Conservation (phyloP, 2,888 invertebrate genomes). For the Orthosia cruda region DNA sequence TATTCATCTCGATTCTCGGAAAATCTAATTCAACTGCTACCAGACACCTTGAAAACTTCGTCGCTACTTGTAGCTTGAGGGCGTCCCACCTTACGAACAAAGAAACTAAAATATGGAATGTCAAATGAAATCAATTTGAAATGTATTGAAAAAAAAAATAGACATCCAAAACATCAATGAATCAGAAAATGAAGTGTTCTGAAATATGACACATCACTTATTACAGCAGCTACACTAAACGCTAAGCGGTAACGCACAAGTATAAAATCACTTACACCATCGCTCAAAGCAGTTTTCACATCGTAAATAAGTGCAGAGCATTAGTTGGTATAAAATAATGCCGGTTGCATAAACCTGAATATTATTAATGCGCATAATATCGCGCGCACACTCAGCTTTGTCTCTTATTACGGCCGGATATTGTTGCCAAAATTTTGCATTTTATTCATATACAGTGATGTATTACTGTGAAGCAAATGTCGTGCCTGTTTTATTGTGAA, state of each 20-base stretch:
- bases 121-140: neutral
- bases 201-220: slow-evolving; percentile 20
- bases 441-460: slow-evolving; percentile 71
- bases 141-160: neutral
- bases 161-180: neutral
- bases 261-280: slow-evolving; percentile 32
- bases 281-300: slow-evolving; percentile 48
- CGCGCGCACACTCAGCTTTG: slow-evolving; percentile 74
- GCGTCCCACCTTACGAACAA: too few species aligned
- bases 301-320: slow-evolving; percentile 59
- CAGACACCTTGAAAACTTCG: neutral
- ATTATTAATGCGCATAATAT: slow-evolving; percentile 77
- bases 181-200: neutral
- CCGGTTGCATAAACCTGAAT: slow-evolving; percentile 68
- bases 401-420: slow-evolving; percentile 74
- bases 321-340: slow-evolving; percentile 66
- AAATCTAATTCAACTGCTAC: neutral
- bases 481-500: slow-evolving; percentile 38
- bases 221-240: slow-evolving; percentile 14
- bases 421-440: slow-evolving; percentile 79
- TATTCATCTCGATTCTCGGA: neutral
- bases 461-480: slow-evolving; percentile 52
- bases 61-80: too few species aligned
- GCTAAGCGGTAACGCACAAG: slow-evolving; percentile 4
- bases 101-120: too few species aligned